Evolutionary conservation across 2,888 invertebrate genomes (phyloP), one percentile per base, ranked within the genome.

Genomic region (Hermaeophaga mercurialis): DNA sequence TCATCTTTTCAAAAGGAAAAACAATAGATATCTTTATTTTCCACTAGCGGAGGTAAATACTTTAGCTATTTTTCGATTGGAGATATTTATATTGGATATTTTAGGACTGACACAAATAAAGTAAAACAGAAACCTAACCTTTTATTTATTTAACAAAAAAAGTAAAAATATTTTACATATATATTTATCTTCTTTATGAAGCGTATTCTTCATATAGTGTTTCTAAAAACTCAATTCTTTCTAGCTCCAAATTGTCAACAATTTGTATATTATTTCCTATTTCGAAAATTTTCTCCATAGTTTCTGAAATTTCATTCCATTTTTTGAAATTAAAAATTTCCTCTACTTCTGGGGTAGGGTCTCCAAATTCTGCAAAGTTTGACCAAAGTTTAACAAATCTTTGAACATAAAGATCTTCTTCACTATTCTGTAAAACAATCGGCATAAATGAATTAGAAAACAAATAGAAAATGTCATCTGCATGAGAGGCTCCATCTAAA

Each of bases 301-400:
- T 60, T 7, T 64, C 50, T 3, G 58, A 58, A 12, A 72, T 62
- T 0, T 70, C 64, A 36, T 64, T 63, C 76, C 75, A 76, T 14
- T 53, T 56, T 1, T 71, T 66, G 18, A 64, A 60, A 39, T 66
- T 62, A 4, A 73, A 46, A 7, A 65, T 34, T 26, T 65, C 59
- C 49, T 72, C 54, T 9, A 17, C 9, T 31, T 66, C 58, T 1
- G 70, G 67, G 12, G 70, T 72, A n/a, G 73, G 74, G 50, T 71
- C 63, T 6, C 73, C 72, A 47, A 52, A 62, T 64, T 64, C 67
- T 5, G 73, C 73, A 62, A 75, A 75, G 61, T 73, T 75, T 1
- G 74, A 70, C 75, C 75, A 75, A 36, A 74, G 34, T 61, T 70
- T 73, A 1, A 73, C 66, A 54, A 73, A 68, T 55, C 68, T 63